A percentile compares a stretch with the other conserved stretches of the same genome.
Conservation (phyloP, 2,113 vertebrate species). For the Bufo gargarizans region DNA sequence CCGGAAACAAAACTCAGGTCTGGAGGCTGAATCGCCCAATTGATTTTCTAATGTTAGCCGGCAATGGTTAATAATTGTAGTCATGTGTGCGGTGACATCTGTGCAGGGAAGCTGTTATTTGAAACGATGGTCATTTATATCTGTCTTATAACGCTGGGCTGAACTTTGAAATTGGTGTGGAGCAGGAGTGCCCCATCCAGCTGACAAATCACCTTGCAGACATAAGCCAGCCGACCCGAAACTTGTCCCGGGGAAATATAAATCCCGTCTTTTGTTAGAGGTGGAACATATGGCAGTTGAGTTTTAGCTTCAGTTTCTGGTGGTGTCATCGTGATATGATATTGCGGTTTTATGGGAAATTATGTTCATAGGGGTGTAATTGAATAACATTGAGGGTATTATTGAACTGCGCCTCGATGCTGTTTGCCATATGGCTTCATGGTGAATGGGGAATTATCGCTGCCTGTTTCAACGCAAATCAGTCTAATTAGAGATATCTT, state of each 20-base stretch:
- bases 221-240: constrained; percentile 17
- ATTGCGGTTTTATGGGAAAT: constrained; percentile 57
- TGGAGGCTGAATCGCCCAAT: constrained; percentile 2
- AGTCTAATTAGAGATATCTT: constrained; percentile 40
- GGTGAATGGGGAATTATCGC: constrained; percentile 50
- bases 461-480: constrained; percentile 44
- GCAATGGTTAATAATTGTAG: constrained; percentile 31
- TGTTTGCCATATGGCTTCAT: constrained; percentile 54
- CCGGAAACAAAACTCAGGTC: not conserved
- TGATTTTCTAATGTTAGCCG: constrained; percentile 23
- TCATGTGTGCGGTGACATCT: constrained; percentile 39
- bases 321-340: constrained; percentile 55
- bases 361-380: constrained; percentile 57
- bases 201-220: constrained; percentile 51
- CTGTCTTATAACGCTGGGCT: constrained; percentile 33
- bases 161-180: constrained; percentile 36
- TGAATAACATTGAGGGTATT: constrained; percentile 55
- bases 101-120: constrained; percentile 22
- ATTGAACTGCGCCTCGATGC: constrained; percentile 43
- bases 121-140: constrained; percentile 39
- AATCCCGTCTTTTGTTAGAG: constrained; percentile 50
- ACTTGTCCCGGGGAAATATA: constrained; percentile 43
- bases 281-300: constrained; percentile 51
- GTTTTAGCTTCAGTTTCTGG: constrained; percentile 44
- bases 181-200: constrained; percentile 22